Conservation (phyloP, 2,113 vertebrate genomes). For the Semnopithecus entellus region DNA sequence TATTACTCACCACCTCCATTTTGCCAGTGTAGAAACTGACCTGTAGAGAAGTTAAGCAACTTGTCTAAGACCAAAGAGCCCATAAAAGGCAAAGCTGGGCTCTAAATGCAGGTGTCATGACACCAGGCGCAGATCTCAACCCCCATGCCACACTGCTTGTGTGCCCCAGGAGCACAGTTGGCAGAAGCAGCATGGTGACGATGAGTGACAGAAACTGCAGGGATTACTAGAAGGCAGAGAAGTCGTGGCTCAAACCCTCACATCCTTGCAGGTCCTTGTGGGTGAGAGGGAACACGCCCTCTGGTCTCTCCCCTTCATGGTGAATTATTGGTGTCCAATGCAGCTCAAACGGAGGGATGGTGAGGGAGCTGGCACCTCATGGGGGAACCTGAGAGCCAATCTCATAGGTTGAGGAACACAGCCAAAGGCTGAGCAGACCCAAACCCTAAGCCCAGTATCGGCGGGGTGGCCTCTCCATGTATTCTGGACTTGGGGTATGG, state of each 20-base stretch:
- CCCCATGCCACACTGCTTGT: not conserved
- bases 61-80: not conserved
- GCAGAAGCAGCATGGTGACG: not conserved
- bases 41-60: not conserved
- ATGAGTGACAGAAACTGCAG: not conserved
- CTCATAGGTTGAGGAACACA: not conserved
- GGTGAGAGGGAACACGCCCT: not conserved
- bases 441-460: not conserved
- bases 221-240: not conserved
- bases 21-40: not conserved
- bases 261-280: not conserved
- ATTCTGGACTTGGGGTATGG: not conserved
- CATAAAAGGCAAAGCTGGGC: not conserved
- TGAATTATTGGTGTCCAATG: not conserved
- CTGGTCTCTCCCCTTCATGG: not conserved
- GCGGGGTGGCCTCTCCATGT: not conserved
- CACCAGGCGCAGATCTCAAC: not conserved
- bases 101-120: not conserved
- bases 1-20: not conserved
- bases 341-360: not conserved
- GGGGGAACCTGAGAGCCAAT: not conserved
- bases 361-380: not conserved
- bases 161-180: not conserved
- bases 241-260: not conserved
- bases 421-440: not conserved